Evolutionary conservation across 2,797 vertebrate genomes (phyloP).

Genomic region (Argya squamiceps): DNA sequence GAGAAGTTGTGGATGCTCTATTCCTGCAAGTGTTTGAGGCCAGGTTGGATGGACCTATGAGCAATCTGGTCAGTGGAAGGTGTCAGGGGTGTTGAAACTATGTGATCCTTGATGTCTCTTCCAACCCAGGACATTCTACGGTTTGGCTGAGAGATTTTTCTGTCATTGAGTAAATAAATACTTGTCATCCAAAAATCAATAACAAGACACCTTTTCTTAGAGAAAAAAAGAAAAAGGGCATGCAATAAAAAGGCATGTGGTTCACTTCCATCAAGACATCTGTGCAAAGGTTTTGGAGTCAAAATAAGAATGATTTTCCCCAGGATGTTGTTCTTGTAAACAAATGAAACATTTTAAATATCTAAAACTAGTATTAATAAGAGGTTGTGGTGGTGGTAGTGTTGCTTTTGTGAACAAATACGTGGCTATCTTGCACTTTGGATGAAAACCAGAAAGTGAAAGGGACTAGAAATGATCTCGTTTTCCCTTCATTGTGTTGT

Average conservation of each 20-base stretch:
- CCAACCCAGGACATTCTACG: background rate
- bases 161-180: background rate
- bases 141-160: background rate
- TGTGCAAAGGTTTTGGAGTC: background rate
- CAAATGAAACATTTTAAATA: background rate
- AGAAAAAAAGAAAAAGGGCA: too few relatives aligned
- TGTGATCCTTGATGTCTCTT: background rate
- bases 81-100: background rate
- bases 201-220: background rate
- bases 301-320: background rate
- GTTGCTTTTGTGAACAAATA: background rate
- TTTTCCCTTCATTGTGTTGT: background rate
- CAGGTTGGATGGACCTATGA: background rate
- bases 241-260: background rate
- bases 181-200: background rate
- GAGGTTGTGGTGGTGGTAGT: background rate
- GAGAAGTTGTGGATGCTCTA: background rate
- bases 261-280: background rate
- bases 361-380: background rate
- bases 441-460: background rate
- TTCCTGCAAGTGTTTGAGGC: background rate
- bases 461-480: accelerated
- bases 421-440: background rate
- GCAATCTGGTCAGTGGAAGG: background rate
- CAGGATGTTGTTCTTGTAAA: background rate